Conservation (phyloP, 2,888 invertebrate genomes). For the Volucella inflata region DNA sequence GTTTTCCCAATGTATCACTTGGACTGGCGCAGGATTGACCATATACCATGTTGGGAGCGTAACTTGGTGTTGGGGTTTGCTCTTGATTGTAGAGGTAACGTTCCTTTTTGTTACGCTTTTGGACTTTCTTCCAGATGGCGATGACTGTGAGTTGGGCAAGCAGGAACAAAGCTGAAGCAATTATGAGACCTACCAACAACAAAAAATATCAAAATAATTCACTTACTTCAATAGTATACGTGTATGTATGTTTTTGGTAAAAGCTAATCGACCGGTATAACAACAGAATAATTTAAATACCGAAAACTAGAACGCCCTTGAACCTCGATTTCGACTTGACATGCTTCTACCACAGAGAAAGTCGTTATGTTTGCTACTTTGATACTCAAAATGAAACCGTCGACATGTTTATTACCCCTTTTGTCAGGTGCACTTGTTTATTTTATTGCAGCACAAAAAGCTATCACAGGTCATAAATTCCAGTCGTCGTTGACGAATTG, state of each 20-base stretch:
- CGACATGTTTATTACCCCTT: slow-evolving; percentile 57
- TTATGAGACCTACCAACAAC: slow-evolving; percentile 88
- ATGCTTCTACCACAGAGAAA: slow-evolving; percentile 44
- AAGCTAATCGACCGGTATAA: slow-evolving; percentile 34
- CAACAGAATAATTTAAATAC: background rate
- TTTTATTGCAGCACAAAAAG: background rate
- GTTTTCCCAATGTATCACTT: slow-evolving; percentile 91
- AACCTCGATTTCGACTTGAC: slow-evolving; percentile 41
- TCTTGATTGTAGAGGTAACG: slow-evolving; percentile 82
- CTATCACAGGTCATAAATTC: slow-evolving; percentile 49
- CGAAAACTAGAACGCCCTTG: slow-evolving; percentile 72
- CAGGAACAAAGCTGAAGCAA: slow-evolving; percentile 93
- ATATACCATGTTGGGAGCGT: slow-evolving; percentile 80
- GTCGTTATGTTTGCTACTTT: slow-evolving; percentile 36
- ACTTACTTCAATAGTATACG: too few relatives aligned
- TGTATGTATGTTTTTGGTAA: slow-evolving; percentile 20
- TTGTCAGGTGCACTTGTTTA: slow-evolving; percentile 42
- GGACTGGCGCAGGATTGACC: slow-evolving; percentile 85
- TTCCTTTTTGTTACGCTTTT: slow-evolving; percentile 81
- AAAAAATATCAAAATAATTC: background rate
- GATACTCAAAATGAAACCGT: slow-evolving; percentile 52
- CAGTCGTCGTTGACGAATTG: slow-evolving; percentile 34
- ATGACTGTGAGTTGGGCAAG: slow-evolving; percentile 94
- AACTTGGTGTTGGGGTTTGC: slow-evolving; percentile 79
- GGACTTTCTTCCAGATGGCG: slow-evolving; percentile 90